Conservation (phyloP, 2,888 invertebrate species). For the Drosophila demipolita region DNA sequence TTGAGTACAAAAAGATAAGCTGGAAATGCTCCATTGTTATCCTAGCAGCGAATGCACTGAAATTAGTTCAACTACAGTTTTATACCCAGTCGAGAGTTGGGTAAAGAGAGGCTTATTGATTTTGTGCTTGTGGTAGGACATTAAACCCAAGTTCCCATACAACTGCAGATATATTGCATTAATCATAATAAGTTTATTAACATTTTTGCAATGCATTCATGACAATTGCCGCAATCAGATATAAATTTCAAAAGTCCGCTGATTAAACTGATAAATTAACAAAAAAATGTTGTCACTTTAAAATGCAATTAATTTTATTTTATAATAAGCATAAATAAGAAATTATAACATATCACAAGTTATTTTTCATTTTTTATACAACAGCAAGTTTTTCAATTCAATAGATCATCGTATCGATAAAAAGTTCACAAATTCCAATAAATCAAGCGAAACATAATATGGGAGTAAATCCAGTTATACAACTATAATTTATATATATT, state of each 20-base stretch:
- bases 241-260: background rate
- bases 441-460: background rate
- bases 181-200: background rate
- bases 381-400: background rate
- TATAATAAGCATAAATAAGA: background rate
- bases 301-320: background rate
- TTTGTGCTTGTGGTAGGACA: background rate
- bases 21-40: slow-evolving; percentile 45
- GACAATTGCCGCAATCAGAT: background rate
- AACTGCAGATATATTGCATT: background rate
- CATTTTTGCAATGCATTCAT: background rate
- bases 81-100: slow-evolving; percentile 12
- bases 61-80: slow-evolving; percentile 53
- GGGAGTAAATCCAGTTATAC: background rate
- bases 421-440: background rate
- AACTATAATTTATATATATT: background rate
- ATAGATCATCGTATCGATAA: background rate
- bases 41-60: slow-evolving; percentile 34
- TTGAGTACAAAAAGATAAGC: slow-evolving; percentile 56
- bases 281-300: background rate
- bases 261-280: background rate
- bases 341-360: background rate
- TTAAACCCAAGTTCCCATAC: background rate
- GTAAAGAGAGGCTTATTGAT: background rate
- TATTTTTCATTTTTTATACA: too few species aligned